Evolutionary conservation across 2,797 vertebrate species (phyloP).

Genomic region (Mormyrops boulengeri): DNA sequence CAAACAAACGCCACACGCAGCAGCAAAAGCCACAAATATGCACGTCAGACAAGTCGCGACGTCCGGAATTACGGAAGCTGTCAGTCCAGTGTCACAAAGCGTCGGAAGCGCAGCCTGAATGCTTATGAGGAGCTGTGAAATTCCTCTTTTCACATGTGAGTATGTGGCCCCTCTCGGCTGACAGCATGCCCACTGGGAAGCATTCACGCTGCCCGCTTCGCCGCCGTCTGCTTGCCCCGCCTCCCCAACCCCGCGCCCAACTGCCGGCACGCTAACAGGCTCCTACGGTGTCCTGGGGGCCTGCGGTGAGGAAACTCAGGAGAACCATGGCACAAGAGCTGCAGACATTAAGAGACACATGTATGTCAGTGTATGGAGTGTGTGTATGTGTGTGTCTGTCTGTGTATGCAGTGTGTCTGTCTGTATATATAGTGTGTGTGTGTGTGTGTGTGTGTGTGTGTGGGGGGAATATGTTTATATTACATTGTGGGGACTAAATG

Average conservation of each 20-base stretch:
- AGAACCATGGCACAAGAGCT: neutral
- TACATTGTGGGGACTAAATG: neutral
- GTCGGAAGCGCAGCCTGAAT: slow-evolving; percentile 58
- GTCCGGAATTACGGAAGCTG: slow-evolving; percentile 47
- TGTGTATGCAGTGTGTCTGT: neutral
- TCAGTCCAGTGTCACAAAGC: slow-evolving; percentile 57
- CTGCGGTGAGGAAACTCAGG: neutral
- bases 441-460: neutral
- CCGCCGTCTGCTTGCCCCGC: neutral
- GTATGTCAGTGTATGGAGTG: neutral
- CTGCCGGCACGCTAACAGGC: neutral
- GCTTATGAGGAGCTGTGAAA: slow-evolving; percentile 62
- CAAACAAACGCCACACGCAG: neutral
- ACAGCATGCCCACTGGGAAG: slow-evolving; percentile 14
- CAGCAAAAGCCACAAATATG: slow-evolving; percentile 41
- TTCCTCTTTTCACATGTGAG: slow-evolving; percentile 44
- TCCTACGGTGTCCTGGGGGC: neutral
- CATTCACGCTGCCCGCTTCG: slow-evolving; percentile 14
- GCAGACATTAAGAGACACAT: neutral
- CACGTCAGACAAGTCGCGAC: slow-evolving; percentile 46
- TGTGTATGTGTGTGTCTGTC: neutral
- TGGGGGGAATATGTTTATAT: neutral
- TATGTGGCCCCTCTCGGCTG: slow-evolving; percentile 2
- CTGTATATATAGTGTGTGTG: neutral
- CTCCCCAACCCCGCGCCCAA: neutral